Percentiles rank a stretch among this genome's conserved stretches.
Evolutionary conservation across 2,113 vertebrate species (phyloP).

Genomic region (Zapornia atra): DNA sequence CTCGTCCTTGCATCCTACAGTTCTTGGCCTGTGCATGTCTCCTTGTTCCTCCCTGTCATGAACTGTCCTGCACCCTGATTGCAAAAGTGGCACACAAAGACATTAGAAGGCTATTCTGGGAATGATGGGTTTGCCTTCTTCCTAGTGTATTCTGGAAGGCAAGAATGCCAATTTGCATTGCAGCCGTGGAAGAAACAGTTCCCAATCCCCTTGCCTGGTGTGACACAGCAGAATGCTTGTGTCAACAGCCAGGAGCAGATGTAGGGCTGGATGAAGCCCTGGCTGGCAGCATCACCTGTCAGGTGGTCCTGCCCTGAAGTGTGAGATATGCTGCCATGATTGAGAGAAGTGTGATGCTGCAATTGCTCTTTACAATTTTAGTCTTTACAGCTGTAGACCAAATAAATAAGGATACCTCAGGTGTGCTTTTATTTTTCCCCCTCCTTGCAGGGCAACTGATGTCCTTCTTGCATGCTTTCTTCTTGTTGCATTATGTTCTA

Average conservation of each 20-base stretch:
- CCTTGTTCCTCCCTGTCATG: not conserved
- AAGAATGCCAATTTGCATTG: not conserved
- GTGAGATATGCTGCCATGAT: not conserved
- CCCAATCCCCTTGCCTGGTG: not conserved
- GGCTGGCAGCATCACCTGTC: not conserved
- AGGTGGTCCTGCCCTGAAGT: not conserved
- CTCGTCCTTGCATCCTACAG: not conserved
- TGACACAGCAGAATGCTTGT: not conserved
- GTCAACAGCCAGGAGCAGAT: not conserved
- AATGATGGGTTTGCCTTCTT: fast-evolving
- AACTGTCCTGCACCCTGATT: not conserved
- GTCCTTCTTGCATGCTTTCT: not conserved
- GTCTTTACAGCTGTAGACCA: not conserved
- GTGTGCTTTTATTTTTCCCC: not conserved
- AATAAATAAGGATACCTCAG: not conserved
- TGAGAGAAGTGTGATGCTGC: not conserved
- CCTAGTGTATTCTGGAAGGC: not conserved
- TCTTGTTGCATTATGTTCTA: not conserved
- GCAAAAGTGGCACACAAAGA: too few species aligned
- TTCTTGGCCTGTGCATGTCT: not conserved
- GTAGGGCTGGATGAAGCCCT: not conserved
- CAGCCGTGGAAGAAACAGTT: not conserved
- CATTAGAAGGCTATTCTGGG: not conserved
- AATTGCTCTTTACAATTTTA: slow-evolving; percentile 12
- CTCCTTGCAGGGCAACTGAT: too few species aligned